Evolutionary conservation across 2,888 invertebrate species (phyloP).

Genomic region (Cosmia trapezina): DNA sequence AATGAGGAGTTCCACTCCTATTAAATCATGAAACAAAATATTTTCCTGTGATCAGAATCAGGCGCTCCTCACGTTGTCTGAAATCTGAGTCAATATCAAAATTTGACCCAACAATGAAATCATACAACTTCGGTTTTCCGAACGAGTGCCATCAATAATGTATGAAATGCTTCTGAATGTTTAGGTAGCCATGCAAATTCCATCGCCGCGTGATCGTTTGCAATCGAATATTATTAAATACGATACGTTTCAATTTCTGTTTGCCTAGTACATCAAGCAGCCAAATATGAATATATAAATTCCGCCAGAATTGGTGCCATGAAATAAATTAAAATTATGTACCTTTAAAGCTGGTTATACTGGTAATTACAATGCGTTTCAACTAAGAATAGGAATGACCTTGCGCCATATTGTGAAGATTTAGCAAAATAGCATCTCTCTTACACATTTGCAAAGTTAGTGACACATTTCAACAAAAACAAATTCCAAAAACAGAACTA

Average conservation of each 20-base stretch:
- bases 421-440: no score
- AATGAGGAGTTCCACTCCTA: no score
- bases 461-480: no score
- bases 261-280: conserved; percentile 54
- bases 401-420: no score
- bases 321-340: conserved; percentile 1
- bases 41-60: conserved; percentile 20
- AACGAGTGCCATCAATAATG: conserved; percentile 49
- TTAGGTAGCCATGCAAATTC: conserved; percentile 47
- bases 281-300: conserved; percentile 58
- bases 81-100: conserved; percentile 22
- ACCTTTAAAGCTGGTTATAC: not conserved
- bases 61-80: conserved; percentile 1
- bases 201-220: conserved; percentile 40
- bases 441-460: no score
- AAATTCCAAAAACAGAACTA: no score
- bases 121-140: conserved; percentile 29
- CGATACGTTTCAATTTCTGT: conserved; percentile 53
- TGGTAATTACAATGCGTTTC: no score
- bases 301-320: conserved; percentile 1
- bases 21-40: not conserved
- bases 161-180: conserved; percentile 46
- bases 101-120: conserved; percentile 25
- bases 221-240: conserved; percentile 39
- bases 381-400: no score